Conservation (phyloP, 1,140 invertebrate genomes). For the Drosophila tropicalis region DNA sequence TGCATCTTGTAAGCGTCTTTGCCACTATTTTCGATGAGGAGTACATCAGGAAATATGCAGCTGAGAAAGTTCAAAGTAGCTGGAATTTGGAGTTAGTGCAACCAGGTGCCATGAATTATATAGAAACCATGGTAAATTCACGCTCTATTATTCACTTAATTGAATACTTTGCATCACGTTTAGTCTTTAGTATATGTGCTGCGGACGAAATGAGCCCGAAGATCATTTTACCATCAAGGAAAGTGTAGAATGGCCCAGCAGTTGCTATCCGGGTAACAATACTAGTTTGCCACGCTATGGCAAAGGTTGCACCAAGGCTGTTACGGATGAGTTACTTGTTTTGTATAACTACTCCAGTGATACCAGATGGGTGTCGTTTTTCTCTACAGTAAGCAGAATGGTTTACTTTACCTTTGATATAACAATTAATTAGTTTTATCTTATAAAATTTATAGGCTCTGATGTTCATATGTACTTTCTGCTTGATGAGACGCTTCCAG, state of each 20-base stretch:
- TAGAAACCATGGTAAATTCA: slow-evolving; percentile 49
- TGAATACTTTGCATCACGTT: neutral
- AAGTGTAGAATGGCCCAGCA: slow-evolving; percentile 33
- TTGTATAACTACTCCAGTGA: slow-evolving; percentile 53
- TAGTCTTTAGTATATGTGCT: slow-evolving; percentile 63
- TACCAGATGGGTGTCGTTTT: slow-evolving; percentile 57
- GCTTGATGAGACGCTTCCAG: slow-evolving; percentile 66
- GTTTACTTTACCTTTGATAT: neutral
- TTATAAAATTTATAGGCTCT: slow-evolving; percentile 46
- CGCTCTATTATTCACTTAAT: neutral
- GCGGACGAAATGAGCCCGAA: slow-evolving; percentile 60
- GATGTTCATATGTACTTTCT: slow-evolving; percentile 62
- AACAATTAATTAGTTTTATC: neutral
- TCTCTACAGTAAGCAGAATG: slow-evolving; percentile 42
- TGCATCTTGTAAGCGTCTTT: slow-evolving; percentile 57
- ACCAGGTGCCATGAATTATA: slow-evolving; percentile 55
- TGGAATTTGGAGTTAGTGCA: slow-evolving; percentile 52
- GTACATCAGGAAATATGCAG: slow-evolving; percentile 52
- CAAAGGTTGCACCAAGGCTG: slow-evolving; percentile 57
- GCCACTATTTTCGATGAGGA: slow-evolving; percentile 53
- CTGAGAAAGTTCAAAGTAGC: slow-evolving; percentile 51
- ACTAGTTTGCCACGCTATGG: slow-evolving; percentile 21
- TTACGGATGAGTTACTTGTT: slow-evolving; percentile 41
- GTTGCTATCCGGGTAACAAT: slow-evolving; percentile 50
- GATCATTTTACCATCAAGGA: slow-evolving; percentile 58